A percentile compares a stretch with the other conserved stretches of the same genome.
phyloP scores from a whole-genome alignment of 2,797 vertebrate species.

The Philypnodon macrostomus region DNA sequence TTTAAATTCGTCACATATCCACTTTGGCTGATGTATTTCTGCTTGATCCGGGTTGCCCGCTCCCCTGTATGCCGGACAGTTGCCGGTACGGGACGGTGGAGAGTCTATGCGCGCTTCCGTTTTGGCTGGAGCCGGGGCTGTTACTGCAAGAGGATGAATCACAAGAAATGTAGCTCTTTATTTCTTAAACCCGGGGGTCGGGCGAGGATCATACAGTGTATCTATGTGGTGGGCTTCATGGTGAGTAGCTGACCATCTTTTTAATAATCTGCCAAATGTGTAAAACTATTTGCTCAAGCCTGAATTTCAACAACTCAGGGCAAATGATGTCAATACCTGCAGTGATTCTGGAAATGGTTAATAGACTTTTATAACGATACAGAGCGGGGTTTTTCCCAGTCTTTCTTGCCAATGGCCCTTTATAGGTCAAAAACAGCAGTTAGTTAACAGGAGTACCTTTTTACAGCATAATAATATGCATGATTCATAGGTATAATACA shows the following conservation, averaged over 20 bases:
- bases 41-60: fast-evolving
- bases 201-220: conserved; percentile 69
- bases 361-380: too few relatives aligned
- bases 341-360: too few relatives aligned
- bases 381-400: too few relatives aligned
- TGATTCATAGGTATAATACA: too few relatives aligned
- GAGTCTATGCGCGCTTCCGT: conserved; percentile 55
- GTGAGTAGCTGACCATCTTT: conserved; percentile 61
- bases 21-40: fast-evolving
- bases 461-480: too few relatives aligned
- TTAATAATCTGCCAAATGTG: neutral
- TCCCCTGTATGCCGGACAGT: conserved; percentile 6
- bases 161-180: conserved; percentile 63
- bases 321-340: neutral
- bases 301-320: conserved; percentile 17
- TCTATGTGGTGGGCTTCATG: conserved; percentile 83
- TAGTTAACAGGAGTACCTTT: too few relatives aligned
- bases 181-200: conserved; percentile 47
- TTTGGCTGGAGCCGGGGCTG: conserved; percentile 34
- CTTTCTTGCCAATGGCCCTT: too few relatives aligned
- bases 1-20: fast-evolving
- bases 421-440: too few relatives aligned
- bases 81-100: neutral
- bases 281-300: neutral
- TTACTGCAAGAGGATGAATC: conserved; percentile 69